phyloP scores from a whole-genome alignment of 2,113 vertebrate genomes.

The Lophochroa leadbeateri region DNA sequence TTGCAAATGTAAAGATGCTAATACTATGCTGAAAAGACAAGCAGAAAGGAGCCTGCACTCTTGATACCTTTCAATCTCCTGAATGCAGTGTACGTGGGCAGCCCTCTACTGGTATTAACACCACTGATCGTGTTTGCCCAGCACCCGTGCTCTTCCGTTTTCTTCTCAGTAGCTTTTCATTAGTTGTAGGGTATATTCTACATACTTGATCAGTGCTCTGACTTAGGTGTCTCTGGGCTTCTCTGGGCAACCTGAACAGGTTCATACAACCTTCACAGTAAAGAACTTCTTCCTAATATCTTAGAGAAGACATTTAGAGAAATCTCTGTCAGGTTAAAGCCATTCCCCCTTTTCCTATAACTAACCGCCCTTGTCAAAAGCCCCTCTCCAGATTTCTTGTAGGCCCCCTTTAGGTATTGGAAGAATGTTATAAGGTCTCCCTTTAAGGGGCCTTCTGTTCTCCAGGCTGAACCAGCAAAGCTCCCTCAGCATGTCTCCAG shows the following conservation, averaged over 20 bases:
- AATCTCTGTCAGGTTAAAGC: not conserved
- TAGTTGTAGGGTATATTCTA: not conserved
- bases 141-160: fast-evolving
- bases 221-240: not conserved
- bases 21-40: not conserved
- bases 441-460: not conserved
- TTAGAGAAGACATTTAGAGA: not conserved
- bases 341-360: not conserved
- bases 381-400: not conserved
- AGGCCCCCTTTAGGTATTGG: not conserved
- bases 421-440: not conserved
- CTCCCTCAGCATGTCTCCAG: not conserved
- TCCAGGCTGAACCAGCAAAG: not conserved
- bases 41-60: not conserved
- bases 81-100: not conserved
- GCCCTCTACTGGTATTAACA: not conserved
- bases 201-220: not conserved
- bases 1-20: not conserved
- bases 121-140: not conserved
- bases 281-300: not conserved
- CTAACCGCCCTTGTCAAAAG: not conserved
- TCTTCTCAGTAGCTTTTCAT: not conserved
- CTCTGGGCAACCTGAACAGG: not conserved
- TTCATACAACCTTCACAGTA: not conserved
- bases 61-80: not conserved